Evolutionary conservation across 2,113 vertebrate genomes (phyloP), one percentile per base, ranked within the genome.

Genomic region (Platichthys stellatus): DNA sequence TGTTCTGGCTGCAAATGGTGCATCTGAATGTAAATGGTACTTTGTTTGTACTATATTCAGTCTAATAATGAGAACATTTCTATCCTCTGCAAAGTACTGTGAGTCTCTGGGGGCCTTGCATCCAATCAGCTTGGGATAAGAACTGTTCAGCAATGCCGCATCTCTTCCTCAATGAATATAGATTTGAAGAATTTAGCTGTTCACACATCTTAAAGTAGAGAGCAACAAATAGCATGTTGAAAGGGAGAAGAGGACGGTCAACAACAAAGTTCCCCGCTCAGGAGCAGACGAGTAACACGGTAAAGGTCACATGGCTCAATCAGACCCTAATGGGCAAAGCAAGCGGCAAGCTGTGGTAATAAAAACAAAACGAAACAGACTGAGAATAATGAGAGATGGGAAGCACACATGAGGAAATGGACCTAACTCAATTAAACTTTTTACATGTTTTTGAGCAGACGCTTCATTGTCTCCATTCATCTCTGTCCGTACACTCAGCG

Each of bases 101-200:
- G 12, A 28, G 23, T 40, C n/a, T 49, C 38, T n/a, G 2, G 49
- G 13, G 56, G 13, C n/a, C 23, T 43, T 2, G 5, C 11, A 74
- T 65, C 40, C 12, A n/a, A 51, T 64, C 10, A 72, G 7, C 21
- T 35, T 35, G 35, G 8, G 56, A 64, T 24, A 72, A 68, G 63
- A 18, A 26, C 35, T 3, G 12, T 20, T 26, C 45, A 54, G 14
- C 21, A 18, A 26, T 24, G 17, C 9, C 51, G 28, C 17, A 31
- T 59, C 10, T 40, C 24, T 54, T 65, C 15, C 26, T 0, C 21
- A 26, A 20, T 12, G 15, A 21, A 28, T 38, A 20, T 20, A 38
- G 23, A n/a, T 47, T 15, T 21, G 21, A 15, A 43, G 20, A 74
- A 53, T 45, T 57, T 15, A 65, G 7, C 4, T 0, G 65, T 61